These are phyloP conservation scores for Abramis brama DNA, from an alignment of 2,113 vertebrate species.

Conservation along the genomic window DNA sequence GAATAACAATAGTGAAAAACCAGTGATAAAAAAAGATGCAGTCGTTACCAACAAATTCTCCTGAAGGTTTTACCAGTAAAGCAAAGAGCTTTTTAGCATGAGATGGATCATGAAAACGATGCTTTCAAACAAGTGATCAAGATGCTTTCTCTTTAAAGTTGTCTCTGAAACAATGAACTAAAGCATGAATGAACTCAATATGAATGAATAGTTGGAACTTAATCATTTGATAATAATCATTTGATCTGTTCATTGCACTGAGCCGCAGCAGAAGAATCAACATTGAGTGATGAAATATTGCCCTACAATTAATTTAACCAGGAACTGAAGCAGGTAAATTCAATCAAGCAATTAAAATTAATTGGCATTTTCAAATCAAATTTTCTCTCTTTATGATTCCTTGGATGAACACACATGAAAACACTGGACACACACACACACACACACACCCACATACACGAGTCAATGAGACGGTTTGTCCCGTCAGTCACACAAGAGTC, in stretches of 20 bases:
- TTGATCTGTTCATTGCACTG: neutral
- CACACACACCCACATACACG: neutral
- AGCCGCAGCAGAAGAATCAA: neutral
- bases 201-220: neutral
- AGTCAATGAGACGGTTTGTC: slow-evolving; percentile 2
- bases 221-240: neutral
- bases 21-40: no score
- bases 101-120: neutral
- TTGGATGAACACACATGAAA: neutral
- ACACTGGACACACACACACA: slow-evolving; percentile 5
- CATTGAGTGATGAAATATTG: neutral
- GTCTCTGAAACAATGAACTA: neutral
- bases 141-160: neutral
- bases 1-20: neutral
- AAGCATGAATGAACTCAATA: neutral
- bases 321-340: neutral
- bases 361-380: neutral
- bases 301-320: neutral
- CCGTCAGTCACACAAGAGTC: slow-evolving; percentile 28
- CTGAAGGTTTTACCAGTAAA: no score
- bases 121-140: neutral
- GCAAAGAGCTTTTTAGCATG: neutral
- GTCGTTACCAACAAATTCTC: no score
- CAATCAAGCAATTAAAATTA: slow-evolving; percentile 4
- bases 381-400: neutral